A percentile compares a stretch with the other conserved stretches of the same genome.
These are phyloP conservation scores for Eristalinus aeneus DNA, from an alignment of 2,888 invertebrate genomes.

Conservation along the genomic window DNA sequence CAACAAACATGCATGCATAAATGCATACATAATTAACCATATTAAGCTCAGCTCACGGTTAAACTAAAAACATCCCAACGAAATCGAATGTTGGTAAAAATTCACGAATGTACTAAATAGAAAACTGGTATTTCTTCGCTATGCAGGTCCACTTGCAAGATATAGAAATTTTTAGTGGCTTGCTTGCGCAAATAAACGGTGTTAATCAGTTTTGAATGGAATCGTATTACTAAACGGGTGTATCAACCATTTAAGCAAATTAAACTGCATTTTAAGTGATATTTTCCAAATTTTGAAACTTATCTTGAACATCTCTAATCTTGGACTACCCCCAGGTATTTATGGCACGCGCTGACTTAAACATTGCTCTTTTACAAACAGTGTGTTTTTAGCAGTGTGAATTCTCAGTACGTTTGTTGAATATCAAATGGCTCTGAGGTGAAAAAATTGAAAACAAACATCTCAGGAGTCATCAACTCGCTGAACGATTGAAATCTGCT, in stretches of 20 bases:
- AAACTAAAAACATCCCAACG: not conserved
- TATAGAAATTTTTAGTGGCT: not conserved
- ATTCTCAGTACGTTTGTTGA: slow-evolving; percentile 24
- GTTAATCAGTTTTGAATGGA: not conserved
- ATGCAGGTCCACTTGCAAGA: not conserved
- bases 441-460: slow-evolving; percentile 27
- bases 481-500: slow-evolving; percentile 12
- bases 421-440: slow-evolving; percentile 27
- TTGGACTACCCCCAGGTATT: not conserved
- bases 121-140: not conserved
- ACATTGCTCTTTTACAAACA: slow-evolving; percentile 15
- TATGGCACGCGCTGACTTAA: slow-evolving; percentile 26
- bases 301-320: not conserved
- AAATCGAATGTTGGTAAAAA: not conserved
- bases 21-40: not conserved
- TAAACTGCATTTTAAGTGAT: not conserved
- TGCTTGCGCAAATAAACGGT: not conserved
- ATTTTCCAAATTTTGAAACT: not conserved
- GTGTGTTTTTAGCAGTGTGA: slow-evolving; percentile 5
- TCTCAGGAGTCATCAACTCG: slow-evolving; percentile 43
- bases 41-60: not conserved
- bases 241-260: not conserved
- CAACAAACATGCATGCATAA: not conserved
- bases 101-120: not conserved
- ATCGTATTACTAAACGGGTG: too few relatives aligned